phyloP scores from a whole-genome alignment of 2,888 invertebrate species.

The Drosophila neoperkinsi region DNA sequence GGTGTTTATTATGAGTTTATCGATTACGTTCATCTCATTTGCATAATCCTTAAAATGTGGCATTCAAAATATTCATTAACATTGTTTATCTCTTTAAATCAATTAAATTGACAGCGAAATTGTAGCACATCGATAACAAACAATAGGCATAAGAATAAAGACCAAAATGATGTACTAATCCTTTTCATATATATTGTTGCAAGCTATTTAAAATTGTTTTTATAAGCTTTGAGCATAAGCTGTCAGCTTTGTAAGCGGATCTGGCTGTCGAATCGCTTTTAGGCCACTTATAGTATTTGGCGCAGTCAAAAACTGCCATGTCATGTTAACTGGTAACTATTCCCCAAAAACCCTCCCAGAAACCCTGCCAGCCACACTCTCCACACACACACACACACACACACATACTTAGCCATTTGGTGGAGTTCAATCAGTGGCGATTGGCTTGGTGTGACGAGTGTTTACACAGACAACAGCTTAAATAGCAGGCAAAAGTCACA shows the following conservation, averaged over 20 bases:
- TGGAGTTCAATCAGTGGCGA: conserved; percentile 38
- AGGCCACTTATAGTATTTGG: neutral
- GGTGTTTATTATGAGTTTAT: neutral
- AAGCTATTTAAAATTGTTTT: neutral
- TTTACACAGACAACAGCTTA: conserved; percentile 34
- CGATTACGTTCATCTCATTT: neutral
- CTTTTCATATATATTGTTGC: neutral
- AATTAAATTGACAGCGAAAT: neutral
- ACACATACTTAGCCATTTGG: neutral
- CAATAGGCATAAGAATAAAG: neutral
- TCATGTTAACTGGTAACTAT: neutral
- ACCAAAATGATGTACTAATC: neutral
- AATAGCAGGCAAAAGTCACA: conserved; percentile 37
- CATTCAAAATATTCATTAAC: neutral
- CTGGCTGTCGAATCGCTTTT: conserved; percentile 5
- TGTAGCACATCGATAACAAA: neutral
- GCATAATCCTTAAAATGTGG: neutral
- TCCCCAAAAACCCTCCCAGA: neutral
- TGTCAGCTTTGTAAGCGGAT: conserved; percentile 4
- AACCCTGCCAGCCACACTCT: too few species aligned
- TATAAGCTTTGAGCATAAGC: too few species aligned
- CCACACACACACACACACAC: neutral
- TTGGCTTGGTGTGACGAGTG: conserved; percentile 9
- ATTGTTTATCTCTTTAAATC: neutral
- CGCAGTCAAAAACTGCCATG: conserved; percentile 3